Evolutionary conservation across 2,113 vertebrate genomes (phyloP).

Genomic region (Turnix velox): DNA sequence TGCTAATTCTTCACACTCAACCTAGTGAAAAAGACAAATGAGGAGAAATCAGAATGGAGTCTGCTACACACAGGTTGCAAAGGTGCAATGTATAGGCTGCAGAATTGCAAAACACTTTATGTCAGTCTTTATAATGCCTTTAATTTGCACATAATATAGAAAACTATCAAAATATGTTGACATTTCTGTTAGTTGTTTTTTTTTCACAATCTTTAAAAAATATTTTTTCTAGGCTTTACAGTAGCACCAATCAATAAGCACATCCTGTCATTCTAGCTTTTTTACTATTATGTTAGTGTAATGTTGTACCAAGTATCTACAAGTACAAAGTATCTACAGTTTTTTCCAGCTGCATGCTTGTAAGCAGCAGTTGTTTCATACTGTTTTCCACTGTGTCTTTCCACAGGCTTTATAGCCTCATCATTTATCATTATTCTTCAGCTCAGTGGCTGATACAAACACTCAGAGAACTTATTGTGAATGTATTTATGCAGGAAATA

Average conservation of each 20-base stretch:
- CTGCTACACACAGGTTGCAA: background rate
- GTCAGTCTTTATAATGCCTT: background rate
- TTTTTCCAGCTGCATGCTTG: background rate
- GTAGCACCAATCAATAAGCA: background rate
- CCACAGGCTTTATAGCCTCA: background rate
- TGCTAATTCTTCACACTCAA: background rate
- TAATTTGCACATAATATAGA: background rate
- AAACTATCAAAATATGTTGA: background rate
- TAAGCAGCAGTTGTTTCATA: background rate
- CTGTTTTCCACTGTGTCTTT: background rate
- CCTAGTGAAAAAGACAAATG: background rate
- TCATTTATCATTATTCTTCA: background rate
- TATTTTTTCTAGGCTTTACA: background rate
- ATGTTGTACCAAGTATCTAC: background rate
- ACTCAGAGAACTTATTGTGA: background rate
- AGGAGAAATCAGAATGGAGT: background rate
- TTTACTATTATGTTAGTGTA: background rate
- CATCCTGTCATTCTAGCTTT: background rate
- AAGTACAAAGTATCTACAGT: background rate
- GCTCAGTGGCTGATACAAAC: background rate
- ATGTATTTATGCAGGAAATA: background rate
- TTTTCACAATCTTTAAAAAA: background rate
- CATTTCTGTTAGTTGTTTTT: background rate
- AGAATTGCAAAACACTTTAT: background rate
- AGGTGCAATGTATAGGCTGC: background rate